These are phyloP conservation scores for Holotrichia oblita DNA, from an alignment of 1,140 invertebrate genomes.

Conservation along the genomic window DNA sequence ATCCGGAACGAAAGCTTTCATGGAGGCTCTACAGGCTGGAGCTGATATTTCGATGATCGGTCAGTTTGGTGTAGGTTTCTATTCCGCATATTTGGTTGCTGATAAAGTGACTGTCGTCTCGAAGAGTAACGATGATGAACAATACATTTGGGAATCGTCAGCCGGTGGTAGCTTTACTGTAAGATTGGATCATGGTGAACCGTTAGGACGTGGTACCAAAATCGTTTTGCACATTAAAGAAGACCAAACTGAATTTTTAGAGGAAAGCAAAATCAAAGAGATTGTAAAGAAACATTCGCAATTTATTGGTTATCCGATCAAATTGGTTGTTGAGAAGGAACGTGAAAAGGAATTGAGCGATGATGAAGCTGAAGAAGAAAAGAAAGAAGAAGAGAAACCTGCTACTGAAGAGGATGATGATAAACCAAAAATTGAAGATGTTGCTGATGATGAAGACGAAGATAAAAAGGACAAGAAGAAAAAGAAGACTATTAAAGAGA, in stretches of 20 bases:
- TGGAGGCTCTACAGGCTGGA: conserved; percentile 94
- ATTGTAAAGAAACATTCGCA: conserved; percentile 99
- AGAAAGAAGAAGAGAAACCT: conserved; percentile 67
- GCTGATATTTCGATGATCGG: conserved; percentile 98
- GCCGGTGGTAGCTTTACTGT: conserved; percentile 95
- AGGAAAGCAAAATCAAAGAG: conserved; percentile 95
- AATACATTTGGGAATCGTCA: conserved; percentile 93
- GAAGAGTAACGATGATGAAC: conserved; percentile 96
- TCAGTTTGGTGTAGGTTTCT: conserved; percentile 98
- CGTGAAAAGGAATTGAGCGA: conserved; percentile 95
- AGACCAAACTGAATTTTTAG: conserved; percentile 90
- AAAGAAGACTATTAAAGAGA: conserved; percentile 97
- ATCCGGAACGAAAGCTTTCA: conserved; percentile 96
- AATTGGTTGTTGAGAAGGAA: conserved; percentile 92
- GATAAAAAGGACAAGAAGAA: conserved; percentile 85
- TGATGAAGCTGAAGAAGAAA: conserved; percentile 81
- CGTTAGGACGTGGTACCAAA: conserved; percentile 87
- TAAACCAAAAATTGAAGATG: conserved; percentile 92
- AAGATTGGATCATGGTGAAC: conserved; percentile 73
- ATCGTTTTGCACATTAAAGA: conserved; percentile 91
- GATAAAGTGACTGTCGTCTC: conserved; percentile 93
- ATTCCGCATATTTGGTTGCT: conserved; percentile 96
- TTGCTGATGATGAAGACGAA: conserved; percentile 92
- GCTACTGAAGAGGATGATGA: conserved; percentile 66
- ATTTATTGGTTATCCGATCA: conserved; percentile 99